Evolutionary conservation across 2,113 vertebrate species (phyloP).

Genomic region (Pristiophorus japonicus): DNA sequence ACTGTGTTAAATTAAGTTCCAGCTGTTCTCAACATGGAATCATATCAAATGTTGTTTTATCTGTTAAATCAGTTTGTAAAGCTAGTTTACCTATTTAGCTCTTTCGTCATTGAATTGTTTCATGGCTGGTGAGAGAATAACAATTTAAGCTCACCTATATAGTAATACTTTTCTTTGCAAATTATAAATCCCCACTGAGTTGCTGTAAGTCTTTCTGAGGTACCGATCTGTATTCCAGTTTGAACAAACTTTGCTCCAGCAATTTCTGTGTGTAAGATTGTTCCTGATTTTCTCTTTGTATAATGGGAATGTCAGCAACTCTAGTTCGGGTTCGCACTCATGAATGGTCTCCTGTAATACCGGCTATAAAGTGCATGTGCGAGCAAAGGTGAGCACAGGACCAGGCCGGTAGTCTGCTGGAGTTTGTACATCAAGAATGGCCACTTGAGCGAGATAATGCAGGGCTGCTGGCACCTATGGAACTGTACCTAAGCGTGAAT

Average conservation of each 20-base stretch:
- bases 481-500: background rate
- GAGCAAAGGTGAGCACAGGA: background rate
- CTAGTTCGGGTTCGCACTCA: background rate
- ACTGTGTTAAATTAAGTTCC: slow-evolving; percentile 31
- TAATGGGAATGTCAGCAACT: background rate
- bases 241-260: background rate
- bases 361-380: background rate
- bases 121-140: background rate
- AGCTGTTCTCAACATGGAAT: slow-evolving; percentile 32
- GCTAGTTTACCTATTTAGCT: background rate
- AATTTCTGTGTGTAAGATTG: background rate
- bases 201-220: background rate
- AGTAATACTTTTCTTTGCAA: background rate
- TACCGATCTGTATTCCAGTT: background rate
- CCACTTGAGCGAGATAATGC: background rate
- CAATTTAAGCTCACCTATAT: background rate
- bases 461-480: no score
- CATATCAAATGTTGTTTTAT: slow-evolving; percentile 32
- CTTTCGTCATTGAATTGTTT: background rate
- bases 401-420: background rate
- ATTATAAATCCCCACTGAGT: background rate
- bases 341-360: background rate
- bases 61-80: slow-evolving; percentile 18
- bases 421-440: background rate
- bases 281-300: background rate